Evolutionary conservation across 2,113 vertebrate genomes (phyloP).

Genomic region (Bucco capensis): DNA sequence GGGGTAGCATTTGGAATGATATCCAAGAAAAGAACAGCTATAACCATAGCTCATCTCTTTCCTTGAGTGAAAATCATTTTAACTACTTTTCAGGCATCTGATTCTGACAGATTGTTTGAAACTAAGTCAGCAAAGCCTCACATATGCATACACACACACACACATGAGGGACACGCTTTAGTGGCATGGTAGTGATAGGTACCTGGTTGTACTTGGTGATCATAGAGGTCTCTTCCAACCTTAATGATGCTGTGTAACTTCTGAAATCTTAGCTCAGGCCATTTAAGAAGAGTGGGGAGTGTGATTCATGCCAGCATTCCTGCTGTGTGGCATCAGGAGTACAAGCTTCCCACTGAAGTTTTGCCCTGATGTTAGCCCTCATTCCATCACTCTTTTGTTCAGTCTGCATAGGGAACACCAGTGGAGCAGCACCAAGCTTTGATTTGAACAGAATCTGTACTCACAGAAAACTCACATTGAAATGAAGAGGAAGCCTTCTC

Average conservation of each 20-base stretch:
- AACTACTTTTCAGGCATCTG: not conserved
- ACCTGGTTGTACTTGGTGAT: no score
- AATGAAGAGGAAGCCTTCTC: not conserved
- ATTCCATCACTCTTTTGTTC: not conserved
- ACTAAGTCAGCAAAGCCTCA: not conserved
- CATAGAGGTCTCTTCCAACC: no score
- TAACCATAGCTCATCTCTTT: not conserved
- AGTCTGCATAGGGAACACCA: not conserved
- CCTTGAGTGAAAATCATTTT: not conserved
- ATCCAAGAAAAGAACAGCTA: not conserved
- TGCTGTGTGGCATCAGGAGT: not conserved
- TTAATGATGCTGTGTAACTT: no score
- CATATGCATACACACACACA: rapidly evolving
- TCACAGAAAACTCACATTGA: not conserved
- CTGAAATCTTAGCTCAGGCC: not conserved
- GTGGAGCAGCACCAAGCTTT: not conserved
- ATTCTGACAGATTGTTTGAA: not conserved
- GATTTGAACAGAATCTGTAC: not conserved
- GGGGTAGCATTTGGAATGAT: not conserved
- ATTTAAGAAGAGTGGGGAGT: not conserved
- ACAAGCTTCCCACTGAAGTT: not conserved
- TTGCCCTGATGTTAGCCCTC: not conserved
- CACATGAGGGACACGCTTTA: no score
- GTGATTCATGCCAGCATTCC: not conserved
- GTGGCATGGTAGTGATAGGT: no score